A percentile compares a stretch with the other conserved stretches of the same genome.
Conservation (phyloP, 2,888 invertebrate species). For the Teinopalpus imperialis region DNA sequence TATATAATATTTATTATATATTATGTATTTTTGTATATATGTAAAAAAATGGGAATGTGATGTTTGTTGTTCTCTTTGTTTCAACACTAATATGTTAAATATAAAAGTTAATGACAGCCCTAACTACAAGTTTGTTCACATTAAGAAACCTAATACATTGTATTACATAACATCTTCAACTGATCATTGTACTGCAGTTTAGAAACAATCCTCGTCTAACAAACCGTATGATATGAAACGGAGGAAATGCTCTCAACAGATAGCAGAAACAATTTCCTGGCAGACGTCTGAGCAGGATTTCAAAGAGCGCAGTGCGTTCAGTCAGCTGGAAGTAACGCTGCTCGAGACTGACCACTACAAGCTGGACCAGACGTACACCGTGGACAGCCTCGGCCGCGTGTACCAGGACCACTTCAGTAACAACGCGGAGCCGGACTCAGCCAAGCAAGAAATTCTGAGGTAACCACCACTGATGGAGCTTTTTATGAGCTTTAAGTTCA, state of each 20-base stretch:
- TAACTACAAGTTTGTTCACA: too few relatives aligned
- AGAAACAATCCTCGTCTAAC: too few relatives aligned
- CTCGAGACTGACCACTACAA: slow-evolving; percentile 63
- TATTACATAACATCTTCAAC: too few relatives aligned
- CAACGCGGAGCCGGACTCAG: slow-evolving; percentile 46
- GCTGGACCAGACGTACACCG: slow-evolving; percentile 64
- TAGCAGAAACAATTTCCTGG: slow-evolving; percentile 66
- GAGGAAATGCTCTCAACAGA: slow-evolving; percentile 41
- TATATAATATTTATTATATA: too few relatives aligned
- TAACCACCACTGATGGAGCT: slow-evolving; percentile 36
- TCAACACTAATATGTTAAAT: too few relatives aligned
- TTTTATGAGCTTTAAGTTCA: too few relatives aligned
- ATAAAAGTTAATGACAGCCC: too few relatives aligned
- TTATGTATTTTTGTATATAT: too few relatives aligned
- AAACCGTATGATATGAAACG: slow-evolving; percentile 1
- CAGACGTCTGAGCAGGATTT: slow-evolving; percentile 59
- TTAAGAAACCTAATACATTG: too few relatives aligned
- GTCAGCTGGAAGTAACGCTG: slow-evolving; percentile 63
- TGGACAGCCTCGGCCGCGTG: slow-evolving; percentile 51
- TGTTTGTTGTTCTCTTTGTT: too few relatives aligned
- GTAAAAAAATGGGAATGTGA: too few relatives aligned
- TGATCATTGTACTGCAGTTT: too few relatives aligned
- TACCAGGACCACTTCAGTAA: slow-evolving; percentile 58
- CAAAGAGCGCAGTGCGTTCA: slow-evolving; percentile 67
- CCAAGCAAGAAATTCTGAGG: slow-evolving; percentile 55